Percentiles rank a stretch among this genome's conserved stretches.
These are phyloP conservation scores for Onychomys leucogaster DNA, from an alignment of 2,797 vertebrate genomes.

Conservation along the genomic window DNA sequence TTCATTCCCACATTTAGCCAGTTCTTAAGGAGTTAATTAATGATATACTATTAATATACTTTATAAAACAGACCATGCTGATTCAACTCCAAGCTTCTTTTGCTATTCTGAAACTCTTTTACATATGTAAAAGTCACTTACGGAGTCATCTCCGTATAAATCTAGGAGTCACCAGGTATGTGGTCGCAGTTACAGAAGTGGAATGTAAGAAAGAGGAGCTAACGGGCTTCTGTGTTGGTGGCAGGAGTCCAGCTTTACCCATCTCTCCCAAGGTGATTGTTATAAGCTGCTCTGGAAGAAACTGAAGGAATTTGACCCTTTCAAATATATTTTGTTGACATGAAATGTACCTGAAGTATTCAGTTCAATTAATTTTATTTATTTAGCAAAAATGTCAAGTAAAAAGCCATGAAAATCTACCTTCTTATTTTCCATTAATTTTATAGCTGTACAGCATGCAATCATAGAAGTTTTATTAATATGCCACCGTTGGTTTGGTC, in stretches of 20 bases:
- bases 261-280: neutral
- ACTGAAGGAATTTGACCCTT: neutral
- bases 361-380: neutral
- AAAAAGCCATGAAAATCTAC: neutral
- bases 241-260: neutral
- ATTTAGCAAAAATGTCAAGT: constrained; percentile 29
- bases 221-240: neutral
- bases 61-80: neutral
- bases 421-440: neutral
- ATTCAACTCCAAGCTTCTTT: neutral
- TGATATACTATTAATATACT: neutral
- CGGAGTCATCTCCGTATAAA: neutral
- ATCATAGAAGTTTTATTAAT: neutral
- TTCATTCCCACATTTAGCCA: neutral
- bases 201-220: neutral
- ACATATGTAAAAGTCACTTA: neutral
- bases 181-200: neutral
- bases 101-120: neutral
- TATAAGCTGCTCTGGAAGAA: neutral
- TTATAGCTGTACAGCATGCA: neutral
- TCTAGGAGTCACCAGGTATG: neutral
- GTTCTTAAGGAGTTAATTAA: neutral
- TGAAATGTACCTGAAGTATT: neutral
- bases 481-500: neutral
- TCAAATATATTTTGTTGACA: neutral